phyloP scores from a whole-genome alignment of 2,888 invertebrate species.

The Nasonovia ribisnigri region DNA sequence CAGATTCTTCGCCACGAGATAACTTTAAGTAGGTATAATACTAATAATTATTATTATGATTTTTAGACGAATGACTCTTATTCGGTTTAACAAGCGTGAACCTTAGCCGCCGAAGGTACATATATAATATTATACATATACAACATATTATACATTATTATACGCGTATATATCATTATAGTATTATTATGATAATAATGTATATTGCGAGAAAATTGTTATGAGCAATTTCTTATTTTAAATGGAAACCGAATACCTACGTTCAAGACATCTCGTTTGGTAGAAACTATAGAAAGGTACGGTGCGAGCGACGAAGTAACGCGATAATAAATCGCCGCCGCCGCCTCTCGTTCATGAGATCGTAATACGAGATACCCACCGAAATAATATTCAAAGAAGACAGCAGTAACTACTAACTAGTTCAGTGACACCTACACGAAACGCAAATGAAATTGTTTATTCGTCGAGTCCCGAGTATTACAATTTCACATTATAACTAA shows the following conservation, averaged over 20 bases:
- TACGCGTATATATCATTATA: not conserved
- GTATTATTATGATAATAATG: not conserved
- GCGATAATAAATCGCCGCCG: not conserved
- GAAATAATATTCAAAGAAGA: not conserved
- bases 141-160: not conserved
- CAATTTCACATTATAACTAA: not conserved
- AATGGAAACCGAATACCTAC: slow-evolving; percentile 4
- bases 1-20: not conserved
- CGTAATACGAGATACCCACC: not conserved
- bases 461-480: not conserved
- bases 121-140: not conserved
- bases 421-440: not conserved
- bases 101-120: not conserved
- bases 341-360: not conserved
- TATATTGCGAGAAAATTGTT: not conserved
- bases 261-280: not conserved
- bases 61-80: not conserved
- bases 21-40: not conserved
- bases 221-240: not conserved
- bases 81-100: not conserved
- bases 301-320: not conserved
- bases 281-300: not conserved
- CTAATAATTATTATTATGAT: not conserved
- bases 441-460: not conserved
- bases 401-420: not conserved